Evolutionary conservation across 2,113 vertebrate species (phyloP), one percentile per base, ranked within the genome.

Genomic region (Crotalus tigris): DNA sequence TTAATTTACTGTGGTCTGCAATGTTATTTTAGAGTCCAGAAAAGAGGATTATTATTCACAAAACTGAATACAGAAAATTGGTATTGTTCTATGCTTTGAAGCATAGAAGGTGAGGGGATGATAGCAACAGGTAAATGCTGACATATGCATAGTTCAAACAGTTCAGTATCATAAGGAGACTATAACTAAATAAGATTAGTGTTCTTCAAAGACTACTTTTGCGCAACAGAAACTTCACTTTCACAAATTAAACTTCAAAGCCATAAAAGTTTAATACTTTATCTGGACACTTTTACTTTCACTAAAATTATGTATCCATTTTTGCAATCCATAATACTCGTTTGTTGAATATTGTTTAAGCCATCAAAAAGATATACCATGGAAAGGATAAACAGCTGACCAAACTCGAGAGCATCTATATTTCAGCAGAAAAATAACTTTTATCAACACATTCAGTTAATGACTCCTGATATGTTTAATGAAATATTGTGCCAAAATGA

Each of bases 191-290:
- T 19, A 64, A 8, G 69, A 86, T 85, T 24, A 3, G 0, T 57
- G 91, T 44, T 24, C n/a, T 93, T 94, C 88, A 26, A 94, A 91
- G 8, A 88, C 9, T 5, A 69, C 46, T 69, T 44, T 21, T 55
- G 46, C 5, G 26, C 90, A 13, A 24, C 2, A 93, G 2, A 87
- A 55, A 13, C 58, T 1, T 29, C 17, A 59, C n/a, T 58, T 26
- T 85, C 39, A 2, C 21, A 57, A 13, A 87, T 6, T 3, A 91
- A n/a, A 92, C 55, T 90, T 4, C 88, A 96, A 97, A 87, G 11
- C 92, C 81, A 90, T 46, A 51, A 54, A 44, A 90, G 9, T 26
- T 93, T 5, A 39, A 1, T 15, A 6, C 23, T 39, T 51, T 24
- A 5, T 85, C 90, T 17, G 3, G 19, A 95, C 94, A 87, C 3